A percentile compares a stretch with the other conserved stretches of the same genome.
Conservation (phyloP, 1,140 invertebrate genomes). For the Heliconius melpomene region DNA sequence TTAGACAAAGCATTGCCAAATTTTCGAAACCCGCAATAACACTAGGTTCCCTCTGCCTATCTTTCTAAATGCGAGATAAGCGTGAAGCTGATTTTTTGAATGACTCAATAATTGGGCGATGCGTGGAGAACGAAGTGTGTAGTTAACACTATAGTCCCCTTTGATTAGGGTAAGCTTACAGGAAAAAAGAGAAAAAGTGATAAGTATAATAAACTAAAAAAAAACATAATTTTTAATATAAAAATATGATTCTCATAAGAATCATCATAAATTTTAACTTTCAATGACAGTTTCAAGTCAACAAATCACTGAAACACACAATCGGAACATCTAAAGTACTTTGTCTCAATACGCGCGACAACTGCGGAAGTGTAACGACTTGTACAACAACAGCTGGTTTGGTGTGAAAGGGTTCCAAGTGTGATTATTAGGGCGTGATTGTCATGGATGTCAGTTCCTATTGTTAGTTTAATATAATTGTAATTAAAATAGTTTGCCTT, state of each 20-base stretch:
- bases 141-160: too few relatives aligned
- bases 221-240: not conserved
- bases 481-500: not conserved
- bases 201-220: not conserved
- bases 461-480: slow-evolving; percentile 6
- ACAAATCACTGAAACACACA: slow-evolving; percentile 16
- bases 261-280: not conserved
- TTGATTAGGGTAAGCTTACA: too few relatives aligned
- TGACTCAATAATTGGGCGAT: too few relatives aligned
- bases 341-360: slow-evolving; percentile 25
- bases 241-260: not conserved
- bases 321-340: not conserved
- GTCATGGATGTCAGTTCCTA: slow-evolving; percentile 1
- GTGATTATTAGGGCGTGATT: slow-evolving; percentile 15
- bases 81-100: too few relatives aligned
- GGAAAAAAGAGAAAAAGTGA: too few relatives aligned
- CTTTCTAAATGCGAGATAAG: too few relatives aligned
- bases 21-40: too few relatives aligned
- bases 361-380: slow-evolving; percentile 8
- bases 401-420: slow-evolving; percentile 9
- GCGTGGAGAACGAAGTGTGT: too few relatives aligned
- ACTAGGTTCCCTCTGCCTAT: too few relatives aligned
- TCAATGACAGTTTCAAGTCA: not conserved
- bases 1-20: too few relatives aligned
- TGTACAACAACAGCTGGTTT: slow-evolving; percentile 11